Base-by-base conservation (phyloP, 2,797 vertebrate species). In the Gymnothorax javanicus region DNA sequence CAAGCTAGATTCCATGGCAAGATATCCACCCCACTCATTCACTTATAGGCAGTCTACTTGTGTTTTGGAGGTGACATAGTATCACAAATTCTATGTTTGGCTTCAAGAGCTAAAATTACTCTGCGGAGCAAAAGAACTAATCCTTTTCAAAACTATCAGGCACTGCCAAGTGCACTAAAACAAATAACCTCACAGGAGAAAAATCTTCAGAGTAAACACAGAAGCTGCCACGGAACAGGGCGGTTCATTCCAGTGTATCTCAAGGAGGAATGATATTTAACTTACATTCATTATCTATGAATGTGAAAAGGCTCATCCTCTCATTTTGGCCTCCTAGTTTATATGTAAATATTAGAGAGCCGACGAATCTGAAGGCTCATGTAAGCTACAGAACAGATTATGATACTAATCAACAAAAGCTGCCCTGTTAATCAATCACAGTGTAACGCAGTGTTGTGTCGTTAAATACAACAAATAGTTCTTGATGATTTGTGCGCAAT, bases 201-300 rank as follows among this genome's bases (percentile, higher is more conserved):
- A 77, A 77, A 52, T 13, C 73, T 69, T 69, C 25, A n/a, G 73
- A 50, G 43, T 77, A 77, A 77, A 77, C 43, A 77, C 73, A 20
- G 13, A 54, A 6, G 23, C n/a, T 20, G 23, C 20, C n/a, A 56
- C 7, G n/a, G 12, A 8, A n/a, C 77, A 56, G 77, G n/a, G n/a
- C n/a, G 50, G 50, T 23, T 23, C 7, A 20, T 54, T 54, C 17
- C 52, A 54, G 7, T 81, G 20, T 81, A 7, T 25, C 77, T 56
- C 77, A 7, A 81, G 52, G 2, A 33, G 33, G 73, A 77, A 81
- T 81, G 43, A 75, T 75, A 0, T 25, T 4, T 9, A n/a, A 71
- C 50, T 7, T 79, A 52, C 43, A 52, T 15, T 79, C 54, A 17
- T 50, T 52, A 43, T 81, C 2, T 54, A 81, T 5, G 56, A 81